Evolutionary conservation across 2,113 vertebrate species (phyloP).

Genomic region (Copsychus sechellarum): DNA sequence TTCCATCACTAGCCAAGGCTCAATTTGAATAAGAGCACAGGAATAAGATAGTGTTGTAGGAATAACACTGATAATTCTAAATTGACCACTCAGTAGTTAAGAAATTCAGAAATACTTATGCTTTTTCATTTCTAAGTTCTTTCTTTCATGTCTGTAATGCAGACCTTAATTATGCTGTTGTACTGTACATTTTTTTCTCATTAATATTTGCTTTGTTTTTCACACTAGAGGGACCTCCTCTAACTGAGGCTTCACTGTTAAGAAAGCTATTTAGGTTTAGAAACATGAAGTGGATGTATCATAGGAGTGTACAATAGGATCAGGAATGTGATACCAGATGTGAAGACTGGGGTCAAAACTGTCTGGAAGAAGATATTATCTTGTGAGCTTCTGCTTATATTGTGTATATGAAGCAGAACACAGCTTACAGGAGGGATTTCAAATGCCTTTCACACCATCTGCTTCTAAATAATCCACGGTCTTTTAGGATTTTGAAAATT

Average conservation of each 20-base stretch:
- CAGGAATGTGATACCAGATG: neutral
- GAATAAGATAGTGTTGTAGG: neutral
- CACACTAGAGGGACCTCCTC: neutral
- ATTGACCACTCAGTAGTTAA: neutral
- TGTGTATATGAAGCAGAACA: neutral
- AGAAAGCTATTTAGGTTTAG: neutral
- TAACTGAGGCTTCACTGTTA: neutral
- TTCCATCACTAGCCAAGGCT: neutral
- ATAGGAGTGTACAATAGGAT: neutral
- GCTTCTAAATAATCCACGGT: slow-evolving; percentile 23
- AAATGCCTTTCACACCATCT: slow-evolving; percentile 20
- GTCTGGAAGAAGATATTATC: neutral
- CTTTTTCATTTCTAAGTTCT: neutral
- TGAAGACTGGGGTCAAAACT: neutral
- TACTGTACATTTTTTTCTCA: neutral
- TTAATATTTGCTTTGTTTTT: neutral
- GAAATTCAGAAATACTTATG: neutral
- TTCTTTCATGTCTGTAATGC: neutral
- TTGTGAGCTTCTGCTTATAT: neutral
- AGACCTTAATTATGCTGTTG: neutral
- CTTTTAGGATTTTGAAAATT: slow-evolving; percentile 29
- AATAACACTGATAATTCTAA: neutral
- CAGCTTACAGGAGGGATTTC: slow-evolving; percentile 11
- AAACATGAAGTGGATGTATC: neutral
- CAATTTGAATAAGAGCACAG: neutral